These are phyloP conservation scores for Botia kubotai DNA, from an alignment of 2,797 vertebrate genomes.

Conservation along the genomic window DNA sequence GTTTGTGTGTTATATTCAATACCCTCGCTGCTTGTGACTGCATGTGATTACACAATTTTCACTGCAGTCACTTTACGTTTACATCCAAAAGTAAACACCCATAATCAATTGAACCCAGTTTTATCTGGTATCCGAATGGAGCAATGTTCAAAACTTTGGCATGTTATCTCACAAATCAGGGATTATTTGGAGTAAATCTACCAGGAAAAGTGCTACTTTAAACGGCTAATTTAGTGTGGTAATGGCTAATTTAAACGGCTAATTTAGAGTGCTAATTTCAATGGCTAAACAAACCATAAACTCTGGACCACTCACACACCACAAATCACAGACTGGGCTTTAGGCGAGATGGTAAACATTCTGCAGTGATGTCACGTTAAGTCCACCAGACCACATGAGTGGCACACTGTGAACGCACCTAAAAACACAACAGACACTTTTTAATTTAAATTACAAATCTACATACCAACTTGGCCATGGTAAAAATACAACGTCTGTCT, in stretches of 20 bases:
- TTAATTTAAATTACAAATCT: no score
- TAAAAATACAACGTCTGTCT: no score
- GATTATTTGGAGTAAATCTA: no score
- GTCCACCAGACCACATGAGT: no score
- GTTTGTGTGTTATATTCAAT: background rate
- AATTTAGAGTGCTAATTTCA: background rate
- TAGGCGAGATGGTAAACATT: background rate
- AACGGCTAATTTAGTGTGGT: background rate
- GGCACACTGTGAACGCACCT: no score
- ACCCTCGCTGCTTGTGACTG: background rate
- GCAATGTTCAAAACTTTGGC: background rate
- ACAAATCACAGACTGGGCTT: background rate
- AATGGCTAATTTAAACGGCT: no score
- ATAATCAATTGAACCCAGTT: background rate
- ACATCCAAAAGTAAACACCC: constrained; percentile 1
- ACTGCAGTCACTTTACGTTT: background rate
- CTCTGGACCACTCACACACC: background rate
- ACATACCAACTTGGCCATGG: no score
- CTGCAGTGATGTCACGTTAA: no score
- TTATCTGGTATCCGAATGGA: background rate
- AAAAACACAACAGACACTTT: no score
- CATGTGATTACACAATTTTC: background rate
- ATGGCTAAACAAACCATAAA: background rate
- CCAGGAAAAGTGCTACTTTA: no score
- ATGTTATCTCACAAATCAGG: no score